Evolutionary conservation across 2,888 invertebrate species (phyloP), one percentile per base, ranked within the genome.

Genomic region (Stenichneumon culpator): DNA sequence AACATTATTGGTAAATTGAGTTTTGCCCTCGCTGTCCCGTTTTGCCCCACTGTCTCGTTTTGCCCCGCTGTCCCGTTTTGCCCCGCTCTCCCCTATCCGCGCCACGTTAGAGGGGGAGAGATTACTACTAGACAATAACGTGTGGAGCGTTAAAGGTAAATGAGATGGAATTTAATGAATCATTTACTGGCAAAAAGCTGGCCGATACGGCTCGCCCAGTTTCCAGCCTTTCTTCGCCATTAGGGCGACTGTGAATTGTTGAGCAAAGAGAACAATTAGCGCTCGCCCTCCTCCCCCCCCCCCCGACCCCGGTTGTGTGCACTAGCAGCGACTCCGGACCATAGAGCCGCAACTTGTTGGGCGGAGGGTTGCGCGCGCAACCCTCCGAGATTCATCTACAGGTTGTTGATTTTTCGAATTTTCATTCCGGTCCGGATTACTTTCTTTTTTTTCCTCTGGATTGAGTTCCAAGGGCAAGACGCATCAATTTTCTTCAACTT

Each of bases 331-430:
- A 36, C 63, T 57, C 36, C n/a, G 19, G 60, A 32, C 5, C 11
- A 14, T 3, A 36, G 22, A 79, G 69, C 60, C 39, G 47, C 79
- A 63, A 70, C 79, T 79, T 60, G 78, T 69, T 79, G 79, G 60
- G 32, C 22, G 19, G 44, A 47, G 69, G n/a, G 16, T 14, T 70
- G 79, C 69, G 69, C 60, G 47, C 36, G 28, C 32, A 3, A n/a
- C 32, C 3, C 50, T 28, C 11, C 22, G 65, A 50, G n/a, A 14
- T 54, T 73, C 78, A 60, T 63, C 82, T 19, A 84, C 84, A 82
- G 78, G 78, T 82, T 82, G 78, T 84, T 84, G 82, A 82, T 84
- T 82, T 82, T 82, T 73, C 81, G 47, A 78, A 84, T 65, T 36
- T 60, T 50, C 28, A 19, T 19, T 73, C 50, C 68, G 22, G 22